Evolutionary conservation across 2,797 vertebrate species (phyloP), one percentile per base, ranked within the genome.

Genomic region (Sebastes hopkinsi): DNA sequence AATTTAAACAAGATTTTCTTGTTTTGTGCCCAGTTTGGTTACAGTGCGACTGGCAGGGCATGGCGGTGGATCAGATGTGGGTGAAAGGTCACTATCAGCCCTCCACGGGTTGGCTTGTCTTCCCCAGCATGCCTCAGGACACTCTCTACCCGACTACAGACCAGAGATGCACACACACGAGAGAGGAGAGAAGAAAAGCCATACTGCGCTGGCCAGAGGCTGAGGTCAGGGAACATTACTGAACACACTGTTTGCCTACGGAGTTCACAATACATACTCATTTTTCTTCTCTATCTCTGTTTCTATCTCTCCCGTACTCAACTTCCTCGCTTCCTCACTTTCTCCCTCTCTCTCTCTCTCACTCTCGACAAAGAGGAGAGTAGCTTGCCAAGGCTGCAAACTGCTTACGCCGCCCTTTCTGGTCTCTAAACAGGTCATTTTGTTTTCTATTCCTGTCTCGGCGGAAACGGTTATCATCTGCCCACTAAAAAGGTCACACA

Each of bases 371-470:
- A 88, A 92, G 78, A 84, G 72, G 71, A 79, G 67, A 16, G 6
- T 29, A 65, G 81, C 88, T 86, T 88, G 91, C 94, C 89, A 89
- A 85, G 79, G 90, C 84, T 86, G 85, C 77, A 85, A 90, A 94
- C 88, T 92, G 92, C 94, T 94, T 92, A 92, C 85, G 34, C 91
- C 81, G 81, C 90, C 91, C 92, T 94, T 94, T 92, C 82, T 92
- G 90, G 89, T 92, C 92, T 92, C 87, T 89, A 92, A 95, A 95
- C 93, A 94, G 93, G 93, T 95, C 92, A 94, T 96, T 96, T 96
- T 91, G 84, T 94, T 94, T 95, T 94, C 94, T 96, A 94, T 95
- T 96, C 93, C 91, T 92, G 93, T 93, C 94, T 90, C 81, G 67
- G 61, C 68, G 88, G 93, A 95, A 94, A 95, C 78, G 80, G 92